Evolutionary conservation across 2,113 vertebrate species (phyloP).

Genomic region (Hippocampus guttulatus): DNA sequence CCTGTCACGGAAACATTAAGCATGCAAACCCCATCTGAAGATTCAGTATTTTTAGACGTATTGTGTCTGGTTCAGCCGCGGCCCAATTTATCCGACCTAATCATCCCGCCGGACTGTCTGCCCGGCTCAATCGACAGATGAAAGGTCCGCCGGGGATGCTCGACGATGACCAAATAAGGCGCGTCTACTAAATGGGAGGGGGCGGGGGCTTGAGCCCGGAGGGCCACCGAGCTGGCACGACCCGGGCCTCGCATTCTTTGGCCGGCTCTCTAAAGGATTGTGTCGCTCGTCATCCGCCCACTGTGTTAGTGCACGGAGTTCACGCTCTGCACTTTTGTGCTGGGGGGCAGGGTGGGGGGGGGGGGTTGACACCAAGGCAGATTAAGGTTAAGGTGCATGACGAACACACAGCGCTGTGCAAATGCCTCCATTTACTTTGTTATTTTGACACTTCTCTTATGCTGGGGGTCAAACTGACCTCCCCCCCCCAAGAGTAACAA

Average conservation of each 20-base stretch:
- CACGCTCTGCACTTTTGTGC: conserved; percentile 8
- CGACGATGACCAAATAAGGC: conserved; percentile 68
- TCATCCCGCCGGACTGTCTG: conserved; percentile 52
- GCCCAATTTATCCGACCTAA: conserved; percentile 44
- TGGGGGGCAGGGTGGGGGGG: too few species aligned
- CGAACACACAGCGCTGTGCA: not conserved
- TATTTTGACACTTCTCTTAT: too few species aligned
- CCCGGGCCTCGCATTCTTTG: conserved; percentile 48
- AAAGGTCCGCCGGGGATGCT: conserved; percentile 36
- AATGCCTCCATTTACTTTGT: too few species aligned
- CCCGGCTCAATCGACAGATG: conserved; percentile 44
- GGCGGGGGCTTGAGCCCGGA: conserved; percentile 22
- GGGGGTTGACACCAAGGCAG: not conserved
- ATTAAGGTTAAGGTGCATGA: conserved; percentile 8
- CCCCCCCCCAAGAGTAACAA: too few species aligned
- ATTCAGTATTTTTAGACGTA: conserved; percentile 52
- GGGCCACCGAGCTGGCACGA: conserved; percentile 61
- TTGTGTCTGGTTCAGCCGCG: conserved; percentile 29
- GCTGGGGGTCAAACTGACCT: too few species aligned
- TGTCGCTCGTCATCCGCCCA: conserved; percentile 50
- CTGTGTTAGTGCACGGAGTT: conserved; percentile 4
- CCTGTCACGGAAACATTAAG: conserved; percentile 15
- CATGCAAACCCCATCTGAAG: conserved; percentile 18
- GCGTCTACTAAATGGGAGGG: conserved; percentile 55
- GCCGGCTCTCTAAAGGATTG: conserved; percentile 54